Evolutionary conservation across 2,113 vertebrate species (phyloP), one percentile per base, ranked within the genome.

Genomic region (Poicephalus meyeri): DNA sequence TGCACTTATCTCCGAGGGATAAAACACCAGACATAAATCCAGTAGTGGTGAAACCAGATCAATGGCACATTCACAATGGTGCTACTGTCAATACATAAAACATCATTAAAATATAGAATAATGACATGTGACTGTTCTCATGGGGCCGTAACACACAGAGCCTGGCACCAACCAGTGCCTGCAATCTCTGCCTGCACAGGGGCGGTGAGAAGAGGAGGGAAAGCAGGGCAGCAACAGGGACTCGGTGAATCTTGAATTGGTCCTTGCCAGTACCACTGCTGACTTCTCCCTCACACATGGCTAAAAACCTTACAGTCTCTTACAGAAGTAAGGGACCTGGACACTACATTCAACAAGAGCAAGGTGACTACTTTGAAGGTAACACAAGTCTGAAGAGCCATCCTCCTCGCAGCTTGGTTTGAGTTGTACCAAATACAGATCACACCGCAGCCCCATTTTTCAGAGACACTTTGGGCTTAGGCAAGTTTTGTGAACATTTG

Each of bases 101-200:
- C 41, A 77, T 11, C 63, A 65, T 56, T 65, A 39, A 55, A 42
- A 50, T 2, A 56, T 44, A 80, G 33, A 68, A 72, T 28, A 41
- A 53, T 16, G 39, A 29, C 91, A 50, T n/a, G 7, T 0, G 5
- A 72, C 4, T 6, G 6, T 13, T 91, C 53, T 77, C 25, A 3
- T 6, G 47, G 47, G 31, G 49, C 21, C 24, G 31, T 1, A 5
- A 73, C 86, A 72, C 3, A 5, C 0, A 0, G 76, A 79, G 88
- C 63, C 74, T 77, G 84, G 61, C 76, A 92, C 26, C 6, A 2
- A 21, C 52, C 55, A 63, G 49, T 6, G 49, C 46, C 47, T 23
- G 23, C 6, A 13, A 37, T 28, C 47, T 31, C 29, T 69, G 56
- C 28, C 56, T 29, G 33, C 3, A 16, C 2, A 3, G 4, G 25